Conservation (phyloP, 2,797 vertebrate genomes). For the Macropus fuliginosus region DNA sequence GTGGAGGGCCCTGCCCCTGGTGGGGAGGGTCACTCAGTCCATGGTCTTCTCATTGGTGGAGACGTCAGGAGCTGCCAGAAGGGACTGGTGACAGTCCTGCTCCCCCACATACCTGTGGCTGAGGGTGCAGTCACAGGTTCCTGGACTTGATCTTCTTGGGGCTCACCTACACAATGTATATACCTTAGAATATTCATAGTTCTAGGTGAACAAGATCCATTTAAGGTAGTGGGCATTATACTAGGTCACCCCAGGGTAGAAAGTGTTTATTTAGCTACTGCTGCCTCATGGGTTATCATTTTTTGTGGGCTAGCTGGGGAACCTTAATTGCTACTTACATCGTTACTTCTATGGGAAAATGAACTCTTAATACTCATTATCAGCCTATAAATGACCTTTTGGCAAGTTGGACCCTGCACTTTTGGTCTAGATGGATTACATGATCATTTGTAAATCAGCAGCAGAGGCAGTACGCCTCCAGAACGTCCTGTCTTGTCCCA, state of each 20-base stretch:
- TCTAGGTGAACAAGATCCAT: background rate
- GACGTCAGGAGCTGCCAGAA: background rate
- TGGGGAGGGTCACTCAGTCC: background rate
- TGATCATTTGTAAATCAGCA: background rate
- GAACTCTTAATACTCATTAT: background rate
- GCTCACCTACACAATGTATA: background rate
- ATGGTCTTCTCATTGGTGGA: no score
- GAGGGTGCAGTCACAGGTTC: background rate
- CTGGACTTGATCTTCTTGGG: background rate
- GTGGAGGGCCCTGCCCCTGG: background rate
- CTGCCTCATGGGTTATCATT: background rate
- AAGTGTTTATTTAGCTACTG: background rate
- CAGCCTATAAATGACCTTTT: background rate
- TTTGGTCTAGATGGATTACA: background rate
- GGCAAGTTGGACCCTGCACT: background rate
- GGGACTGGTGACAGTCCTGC: background rate
- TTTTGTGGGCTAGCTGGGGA: background rate
- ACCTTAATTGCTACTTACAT: background rate
- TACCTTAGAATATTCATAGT: no score
- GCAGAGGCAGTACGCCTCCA: background rate
- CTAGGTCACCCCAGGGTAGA: background rate
- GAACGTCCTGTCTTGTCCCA: background rate
- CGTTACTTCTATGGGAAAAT: background rate
- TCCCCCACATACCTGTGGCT: background rate
- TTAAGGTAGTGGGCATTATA: background rate